Evolutionary conservation across 2,113 vertebrate species (phyloP).

Genomic region (Caracal caracal): DNA sequence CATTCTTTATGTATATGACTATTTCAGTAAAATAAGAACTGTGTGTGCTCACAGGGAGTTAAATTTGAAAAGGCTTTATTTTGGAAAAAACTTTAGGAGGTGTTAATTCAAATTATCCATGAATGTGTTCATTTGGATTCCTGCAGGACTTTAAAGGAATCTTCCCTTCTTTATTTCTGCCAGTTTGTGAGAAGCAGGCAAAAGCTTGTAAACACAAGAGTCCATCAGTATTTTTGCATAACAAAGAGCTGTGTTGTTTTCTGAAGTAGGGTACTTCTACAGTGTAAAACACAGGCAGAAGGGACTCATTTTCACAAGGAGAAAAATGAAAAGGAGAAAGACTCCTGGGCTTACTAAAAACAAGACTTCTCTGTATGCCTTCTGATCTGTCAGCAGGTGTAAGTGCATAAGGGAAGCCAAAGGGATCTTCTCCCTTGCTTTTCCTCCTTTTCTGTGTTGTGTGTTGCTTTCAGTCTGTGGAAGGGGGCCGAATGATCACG

Average conservation of each 20-base stretch:
- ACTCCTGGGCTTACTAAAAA: neutral
- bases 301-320: neutral
- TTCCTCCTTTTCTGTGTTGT: no score
- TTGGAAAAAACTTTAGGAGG: neutral
- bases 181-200: neutral
- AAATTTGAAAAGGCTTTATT: conserved; percentile 6
- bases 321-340: neutral
- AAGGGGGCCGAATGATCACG: no score
- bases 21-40: neutral
- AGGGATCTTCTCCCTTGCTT: neutral
- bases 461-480: neutral
- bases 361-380: neutral
- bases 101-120: neutral
- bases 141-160: neutral
- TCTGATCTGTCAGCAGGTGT: neutral
- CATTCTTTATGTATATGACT: neutral
- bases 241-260: neutral
- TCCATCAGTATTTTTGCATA: neutral
- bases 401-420: neutral
- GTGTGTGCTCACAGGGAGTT: neutral
- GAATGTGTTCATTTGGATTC: neutral
- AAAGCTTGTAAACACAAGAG: neutral
- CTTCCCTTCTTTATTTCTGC: neutral
- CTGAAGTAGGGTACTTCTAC: neutral
- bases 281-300: neutral